Base-by-base conservation (phyloP, 2,797 vertebrate species). In the Mionectes olivaceus region DNA sequence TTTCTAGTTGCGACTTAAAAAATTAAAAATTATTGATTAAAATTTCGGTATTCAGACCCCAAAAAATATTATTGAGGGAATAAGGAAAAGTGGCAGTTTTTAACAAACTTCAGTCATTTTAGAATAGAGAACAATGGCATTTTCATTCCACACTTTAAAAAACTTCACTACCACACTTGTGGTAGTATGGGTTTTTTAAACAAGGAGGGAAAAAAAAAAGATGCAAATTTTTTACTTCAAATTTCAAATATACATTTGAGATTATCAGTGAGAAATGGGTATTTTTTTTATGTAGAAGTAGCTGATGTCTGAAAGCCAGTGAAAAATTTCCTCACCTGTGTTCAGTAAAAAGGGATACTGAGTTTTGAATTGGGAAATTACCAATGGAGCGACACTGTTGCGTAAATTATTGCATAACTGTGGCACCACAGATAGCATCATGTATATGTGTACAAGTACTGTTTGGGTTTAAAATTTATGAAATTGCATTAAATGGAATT, bases 321-420 rank as follows among this genome's bases (percentile, higher is more conserved):
- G 90, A 69, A 83, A 57, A 89, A 64, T 67, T 81, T 87, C 60
- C 23, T 87, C 60, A 50, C 59, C 32, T 76, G 14, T 83, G n/a
- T 87, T 92, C 87, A 63, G 28, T 76, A 47, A 55, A 83, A 93
- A 84, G 46, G 49, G 83, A 77, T 79, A 69, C n/a, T 25, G 46
- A 61, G 24, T 87, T 94, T 89, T 94, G 86, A 86, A 73, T 95
- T 90, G 81, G 95, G 91, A 93, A 82, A 93, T 78, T 87, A 59
- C 77, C 80, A 87, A 33, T 81, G 69, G 57, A 73, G 32, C 21
- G 71, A 53, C 35, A 16, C 13, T 35, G 44, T 95, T 95, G 96
- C 30, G 0, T 90, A 95, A 93, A 95, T 65, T 68, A 71, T 94
- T 97, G 83, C 33, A 0, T 88, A 96, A 94, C 56, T 78, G 23